Evolutionary conservation across 2,113 vertebrate species (phyloP), one percentile per base, ranked within the genome.

Genomic region (Onychostoma macrolepis): DNA sequence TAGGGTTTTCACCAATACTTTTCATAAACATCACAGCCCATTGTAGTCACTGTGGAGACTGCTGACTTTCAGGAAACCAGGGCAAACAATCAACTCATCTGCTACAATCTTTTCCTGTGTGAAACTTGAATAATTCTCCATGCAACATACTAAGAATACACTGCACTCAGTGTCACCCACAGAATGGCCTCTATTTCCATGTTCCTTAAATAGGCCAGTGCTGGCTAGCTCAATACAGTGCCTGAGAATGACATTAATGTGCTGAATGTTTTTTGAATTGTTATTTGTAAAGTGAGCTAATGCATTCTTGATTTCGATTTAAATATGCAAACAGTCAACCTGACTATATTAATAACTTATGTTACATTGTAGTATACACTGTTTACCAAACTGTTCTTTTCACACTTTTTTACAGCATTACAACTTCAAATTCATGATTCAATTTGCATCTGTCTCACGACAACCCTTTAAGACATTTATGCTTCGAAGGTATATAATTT

Each of bases 51-150:
- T 82, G 71, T 65, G 82, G 84, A 89, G 80, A 89, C 45, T 85
- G 72, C 36, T 76, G 13, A 65, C 87, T 88, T 67, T 85, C 11
- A 77, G 91, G 89, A 94, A 92, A 90, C 90, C 85, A 91, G 90
- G 87, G 87, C 88, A 94, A 92, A 93, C 89, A 80, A 88, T 92
- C 89, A 87, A 56, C 85, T 88, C 91, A 90, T 93, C 88, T 89
- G 85, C 84, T 81, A 86, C 67, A 77, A 79, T 92, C 85, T 61
- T 91, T 90, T 92, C 91, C 90, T 89, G 67, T 50, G 28, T 84
- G 53, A 71, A 87, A 91, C 87, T 88, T 90, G 89, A 92, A 88
- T 91, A 89, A 91, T 88, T 78, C 58, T 82, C 87, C 67, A 65
- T 12, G 43, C 48, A 91, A 90, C 87, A 86, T 90, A 86, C 79